Conservation (phyloP, 2,888 invertebrate genomes). For the Caenorhabditis drosophilae region DNA sequence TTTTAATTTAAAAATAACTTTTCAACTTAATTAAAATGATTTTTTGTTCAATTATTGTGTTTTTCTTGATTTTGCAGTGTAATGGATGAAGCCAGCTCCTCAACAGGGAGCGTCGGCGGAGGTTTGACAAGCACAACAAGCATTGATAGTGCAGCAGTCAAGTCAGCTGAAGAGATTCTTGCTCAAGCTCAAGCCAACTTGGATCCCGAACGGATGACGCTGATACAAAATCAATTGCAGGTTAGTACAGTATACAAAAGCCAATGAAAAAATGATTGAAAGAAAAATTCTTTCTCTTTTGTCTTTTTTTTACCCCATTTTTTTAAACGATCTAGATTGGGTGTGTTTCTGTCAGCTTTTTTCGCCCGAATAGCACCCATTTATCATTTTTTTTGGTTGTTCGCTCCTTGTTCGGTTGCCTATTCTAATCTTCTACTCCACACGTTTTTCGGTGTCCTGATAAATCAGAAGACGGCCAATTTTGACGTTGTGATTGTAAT, state of each 20-base stretch:
- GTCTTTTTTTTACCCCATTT: background rate
- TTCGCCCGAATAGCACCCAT: no score
- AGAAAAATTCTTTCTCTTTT: slow-evolving; percentile 14
- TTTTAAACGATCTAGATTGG: background rate
- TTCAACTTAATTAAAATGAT: no score
- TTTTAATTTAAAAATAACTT: no score
- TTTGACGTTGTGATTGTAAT: no score
- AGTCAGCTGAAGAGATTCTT: slow-evolving; percentile 8
- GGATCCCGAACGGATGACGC: slow-evolving; percentile 18
- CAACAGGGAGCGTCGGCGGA: slow-evolving; percentile 15
- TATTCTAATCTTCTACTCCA: no score
- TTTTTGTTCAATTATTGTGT: no score
- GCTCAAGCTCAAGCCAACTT: slow-evolving; percentile 13
- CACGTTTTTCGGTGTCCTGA: no score
- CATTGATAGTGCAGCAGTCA: background rate
- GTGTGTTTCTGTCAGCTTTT: no score
- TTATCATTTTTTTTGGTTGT: no score
- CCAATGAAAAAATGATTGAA: no score
- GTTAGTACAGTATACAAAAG: slow-evolving; percentile 16
- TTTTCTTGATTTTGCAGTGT: slow-evolving; percentile 17
- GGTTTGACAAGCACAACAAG: background rate
- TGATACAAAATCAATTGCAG: slow-evolving; percentile 19
- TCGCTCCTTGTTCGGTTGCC: no score
- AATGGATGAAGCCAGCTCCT: slow-evolving; percentile 38
- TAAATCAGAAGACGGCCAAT: no score